phyloP scores from a whole-genome alignment of 1,140 invertebrate genomes.

The Drosophila nigromelanica region DNA sequence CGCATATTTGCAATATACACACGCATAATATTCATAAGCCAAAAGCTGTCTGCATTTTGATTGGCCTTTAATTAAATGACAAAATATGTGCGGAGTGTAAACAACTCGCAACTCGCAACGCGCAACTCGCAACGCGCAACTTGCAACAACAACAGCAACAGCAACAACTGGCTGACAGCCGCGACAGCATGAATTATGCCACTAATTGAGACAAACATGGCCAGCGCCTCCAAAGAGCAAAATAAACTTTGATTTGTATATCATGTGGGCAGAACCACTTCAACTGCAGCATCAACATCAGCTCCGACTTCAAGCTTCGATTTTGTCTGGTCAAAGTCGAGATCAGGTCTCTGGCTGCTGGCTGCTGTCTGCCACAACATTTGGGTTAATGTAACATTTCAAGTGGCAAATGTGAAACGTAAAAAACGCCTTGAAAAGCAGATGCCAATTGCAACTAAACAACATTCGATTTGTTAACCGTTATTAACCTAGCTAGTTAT shows the following conservation, averaged over 20 bases:
- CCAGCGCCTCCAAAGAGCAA: conserved; percentile 47
- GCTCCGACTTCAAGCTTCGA: neutral
- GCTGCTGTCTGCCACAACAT: conserved; percentile 51
- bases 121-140: conserved; percentile 14
- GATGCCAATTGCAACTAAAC: conserved; percentile 38
- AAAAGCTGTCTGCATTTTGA: conserved; percentile 69
- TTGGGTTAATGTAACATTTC: conserved; percentile 69
- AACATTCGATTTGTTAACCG: conserved; percentile 42
- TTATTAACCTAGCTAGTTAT: conserved; percentile 3
- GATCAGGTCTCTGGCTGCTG: conserved; percentile 4
- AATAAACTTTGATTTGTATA: conserved; percentile 51
- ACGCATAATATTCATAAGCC: conserved; percentile 36
- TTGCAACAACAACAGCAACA: conserved; percentile 3
- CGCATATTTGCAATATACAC: conserved; percentile 33
- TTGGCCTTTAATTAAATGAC: conserved; percentile 81
- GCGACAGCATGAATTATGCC: conserved; percentile 72
- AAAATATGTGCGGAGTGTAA: conserved; percentile 75
- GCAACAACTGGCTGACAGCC: conserved; percentile 30
- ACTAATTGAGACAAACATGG: conserved; percentile 71
- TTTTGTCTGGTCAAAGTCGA: conserved; percentile 32
- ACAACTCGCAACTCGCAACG: conserved; percentile 51
- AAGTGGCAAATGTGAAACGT: conserved; percentile 16
- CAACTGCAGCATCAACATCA: conserved; percentile 25
- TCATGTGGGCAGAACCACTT: conserved; percentile 52
- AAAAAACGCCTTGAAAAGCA: conserved; percentile 32